phyloP scores from a whole-genome alignment of 1,140 invertebrate genomes.

The Halesus radiatus region DNA sequence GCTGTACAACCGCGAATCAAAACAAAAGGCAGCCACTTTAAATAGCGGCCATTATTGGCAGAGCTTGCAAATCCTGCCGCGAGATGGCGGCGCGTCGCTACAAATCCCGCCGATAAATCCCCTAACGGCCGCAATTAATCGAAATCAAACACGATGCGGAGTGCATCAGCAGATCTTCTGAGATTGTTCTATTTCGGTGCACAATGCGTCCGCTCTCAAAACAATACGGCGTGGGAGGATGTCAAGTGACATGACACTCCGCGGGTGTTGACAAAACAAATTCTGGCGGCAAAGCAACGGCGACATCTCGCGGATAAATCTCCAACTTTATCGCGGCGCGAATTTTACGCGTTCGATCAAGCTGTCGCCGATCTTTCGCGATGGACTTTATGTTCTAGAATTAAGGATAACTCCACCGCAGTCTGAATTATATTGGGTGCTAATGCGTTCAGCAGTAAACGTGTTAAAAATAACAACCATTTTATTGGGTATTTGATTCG shows the following conservation, averaged over 20 bases:
- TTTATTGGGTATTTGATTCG: slow-evolving; percentile 15
- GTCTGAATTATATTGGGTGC: slow-evolving; percentile 34
- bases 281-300: neutral
- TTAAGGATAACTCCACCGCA: slow-evolving; percentile 22
- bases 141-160: slow-evolving; percentile 39
- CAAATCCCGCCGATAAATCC: slow-evolving; percentile 41
- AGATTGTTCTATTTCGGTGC: slow-evolving; percentile 39
- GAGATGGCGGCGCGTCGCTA: slow-evolving; percentile 4
- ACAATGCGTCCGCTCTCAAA: slow-evolving; percentile 43
- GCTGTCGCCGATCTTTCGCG: slow-evolving; percentile 32
- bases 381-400: slow-evolving; percentile 14
- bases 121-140: slow-evolving; percentile 42
- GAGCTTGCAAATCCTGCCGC: slow-evolving; percentile 17
- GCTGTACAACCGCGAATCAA: slow-evolving; percentile 28
- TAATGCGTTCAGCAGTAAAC: slow-evolving; percentile 28
- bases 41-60: slow-evolving; percentile 30
- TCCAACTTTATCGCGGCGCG: slow-evolving; percentile 35
- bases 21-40: slow-evolving; percentile 35
- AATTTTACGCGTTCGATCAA: slow-evolving; percentile 39
- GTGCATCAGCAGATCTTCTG: neutral
- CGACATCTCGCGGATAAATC: slow-evolving; percentile 33
- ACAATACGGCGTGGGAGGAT: slow-evolving; percentile 41
- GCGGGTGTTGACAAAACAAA: slow-evolving; percentile 34
- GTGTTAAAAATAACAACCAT: slow-evolving; percentile 27
- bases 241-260: slow-evolving; percentile 1